Evolutionary conservation across 2,888 invertebrate species (phyloP).

Genomic region (Trissolcus japonicus): DNA sequence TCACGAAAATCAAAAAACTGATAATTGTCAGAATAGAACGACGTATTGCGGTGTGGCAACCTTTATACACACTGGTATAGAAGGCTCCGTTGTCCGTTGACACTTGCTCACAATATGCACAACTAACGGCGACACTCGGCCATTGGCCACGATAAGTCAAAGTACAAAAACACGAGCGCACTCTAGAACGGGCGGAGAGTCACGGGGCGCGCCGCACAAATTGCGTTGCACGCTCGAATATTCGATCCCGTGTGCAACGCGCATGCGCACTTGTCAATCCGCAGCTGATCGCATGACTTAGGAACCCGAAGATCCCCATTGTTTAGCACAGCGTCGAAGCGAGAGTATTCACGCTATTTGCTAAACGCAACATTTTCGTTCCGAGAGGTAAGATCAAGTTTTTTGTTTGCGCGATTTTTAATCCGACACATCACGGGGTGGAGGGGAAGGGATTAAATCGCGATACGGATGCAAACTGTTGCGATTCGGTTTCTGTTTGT

Average conservation of each 20-base stretch:
- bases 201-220: constrained; percentile 2
- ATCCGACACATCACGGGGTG: not conserved
- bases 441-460: not conserved
- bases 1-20: no score
- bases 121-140: constrained; percentile 52
- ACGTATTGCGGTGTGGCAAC: constrained; percentile 74
- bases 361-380: constrained; percentile 56
- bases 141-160: constrained; percentile 62
- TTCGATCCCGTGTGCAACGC: constrained; percentile 22
- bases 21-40: not conserved
- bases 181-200: not conserved
- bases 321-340: constrained; percentile 75
- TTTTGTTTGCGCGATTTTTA: no score
- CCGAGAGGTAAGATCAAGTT: no score
- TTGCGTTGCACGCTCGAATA: constrained; percentile 29
- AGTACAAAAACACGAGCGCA: constrained; percentile 28
- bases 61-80: constrained; percentile 96
- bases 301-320: constrained; percentile 56
- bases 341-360: constrained; percentile 75
- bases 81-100: constrained; percentile 79
- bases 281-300: constrained; percentile 63
- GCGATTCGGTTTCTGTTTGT: no score
- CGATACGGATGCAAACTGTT: no score
- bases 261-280: constrained; percentile 45
- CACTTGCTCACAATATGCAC: constrained; percentile 51